Evolutionary conservation across 1,140 invertebrate species (phyloP), one percentile per base, ranked within the genome.

Genomic region (Anastatus disparis): DNA sequence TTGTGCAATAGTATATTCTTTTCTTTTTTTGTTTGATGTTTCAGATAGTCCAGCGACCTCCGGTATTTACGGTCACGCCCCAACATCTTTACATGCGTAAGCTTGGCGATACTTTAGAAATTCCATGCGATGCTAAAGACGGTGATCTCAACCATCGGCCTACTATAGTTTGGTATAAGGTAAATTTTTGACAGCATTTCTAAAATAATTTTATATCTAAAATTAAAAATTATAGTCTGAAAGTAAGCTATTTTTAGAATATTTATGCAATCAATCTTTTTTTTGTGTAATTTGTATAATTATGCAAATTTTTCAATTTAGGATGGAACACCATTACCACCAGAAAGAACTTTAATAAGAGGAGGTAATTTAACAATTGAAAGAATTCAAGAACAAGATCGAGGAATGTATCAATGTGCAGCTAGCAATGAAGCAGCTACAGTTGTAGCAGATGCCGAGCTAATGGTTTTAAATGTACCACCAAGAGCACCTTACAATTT

Each of bases 391-490:
- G 94, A 97, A 84, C 89, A 91, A 67, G 97, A 98, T 86, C 91
- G 95, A 77, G 96, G 96, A 6, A 85, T 92, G 68, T 98, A 97
- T 85, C 93, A 96, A 81, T 99, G 97, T 84, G 91, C 94, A 35
- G 93, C 94, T 2, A 93, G 90, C 71, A 98, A 98, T 85, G 95
- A 96, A 79, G 95, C 96, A 9, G 95, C 94, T n/a, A 95, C 93
- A 10, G 91, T 97, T 29, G 91, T 93, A 2, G 90, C 92, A 1
- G 92, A 94, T 82, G 94, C 95, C 2, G 93, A 96, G 84, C 87
- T 99, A 40, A 90, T 96, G 81, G 92, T 98, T 61, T 90, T 96
- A 85, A 91, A 96, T 78, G 88, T 91, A 40, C 93, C 94, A 27
- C 95, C 96, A 9, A 91, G 96, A 79, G 95, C 96, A 6, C 96